These are phyloP conservation scores for Ascaphus truei DNA, from an alignment of 2,113 vertebrate species.

Conservation along the genomic window DNA sequence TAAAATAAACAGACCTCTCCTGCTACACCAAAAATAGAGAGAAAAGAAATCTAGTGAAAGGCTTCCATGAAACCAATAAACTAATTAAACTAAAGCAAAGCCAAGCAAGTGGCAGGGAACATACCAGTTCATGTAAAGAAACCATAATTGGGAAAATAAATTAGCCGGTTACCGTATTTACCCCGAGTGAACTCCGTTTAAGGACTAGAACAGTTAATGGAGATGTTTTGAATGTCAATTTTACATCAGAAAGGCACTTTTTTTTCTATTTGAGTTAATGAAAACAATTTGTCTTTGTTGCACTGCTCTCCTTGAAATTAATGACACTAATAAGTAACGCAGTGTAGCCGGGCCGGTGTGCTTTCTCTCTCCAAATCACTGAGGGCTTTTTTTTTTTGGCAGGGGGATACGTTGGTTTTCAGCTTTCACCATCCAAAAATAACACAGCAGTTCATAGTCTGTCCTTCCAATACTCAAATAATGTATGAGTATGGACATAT, in stretches of 20 bases:
- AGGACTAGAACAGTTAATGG: slow-evolving; percentile 5
- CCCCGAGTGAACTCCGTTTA: slow-evolving; percentile 12
- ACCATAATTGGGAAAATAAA: slow-evolving; percentile 31
- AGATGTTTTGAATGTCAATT: slow-evolving; percentile 22
- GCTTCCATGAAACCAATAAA: slow-evolving; percentile 24
- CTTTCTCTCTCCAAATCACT: neutral
- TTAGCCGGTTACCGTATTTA: slow-evolving; percentile 23
- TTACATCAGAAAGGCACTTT: slow-evolving; percentile 24
- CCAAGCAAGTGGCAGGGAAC: neutral
- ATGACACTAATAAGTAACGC: slow-evolving; percentile 35
- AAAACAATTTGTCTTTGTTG: slow-evolving; percentile 38
- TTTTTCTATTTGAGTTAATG: slow-evolving; percentile 29
- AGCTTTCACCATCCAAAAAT: neutral
- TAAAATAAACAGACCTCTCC: slow-evolving; percentile 21
- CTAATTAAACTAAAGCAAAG: slow-evolving; percentile 18
- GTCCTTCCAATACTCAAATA: too few relatives aligned
- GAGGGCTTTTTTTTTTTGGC: neutral
- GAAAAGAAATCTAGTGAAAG: slow-evolving; percentile 13
- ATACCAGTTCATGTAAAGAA: slow-evolving; percentile 12
- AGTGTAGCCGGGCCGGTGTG: neutral
- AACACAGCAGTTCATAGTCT: too few relatives aligned
- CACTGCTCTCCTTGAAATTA: slow-evolving; percentile 27
- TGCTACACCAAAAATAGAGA: neutral
- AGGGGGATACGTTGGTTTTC: neutral
- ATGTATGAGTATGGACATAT: too few relatives aligned